phyloP scores from a whole-genome alignment of 2,888 invertebrate species.

The Latrodectus hesperus region DNA sequence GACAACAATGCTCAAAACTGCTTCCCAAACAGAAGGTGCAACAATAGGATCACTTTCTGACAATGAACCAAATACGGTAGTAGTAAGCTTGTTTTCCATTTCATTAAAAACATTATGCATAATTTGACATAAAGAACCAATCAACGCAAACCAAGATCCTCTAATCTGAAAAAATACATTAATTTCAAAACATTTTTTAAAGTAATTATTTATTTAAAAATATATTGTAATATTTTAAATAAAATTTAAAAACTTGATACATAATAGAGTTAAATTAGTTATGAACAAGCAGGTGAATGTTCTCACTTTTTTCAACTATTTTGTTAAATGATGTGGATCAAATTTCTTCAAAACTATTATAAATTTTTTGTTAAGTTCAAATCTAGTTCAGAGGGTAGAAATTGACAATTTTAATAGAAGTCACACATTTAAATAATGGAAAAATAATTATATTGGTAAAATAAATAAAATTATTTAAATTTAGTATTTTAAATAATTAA shows the following conservation, averaged over 20 bases:
- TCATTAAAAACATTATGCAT: constrained; percentile 78
- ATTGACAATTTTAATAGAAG: no score
- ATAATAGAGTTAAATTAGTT: neutral
- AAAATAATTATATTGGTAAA: no score
- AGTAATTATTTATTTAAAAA: constrained; percentile 4
- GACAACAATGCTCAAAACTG: constrained; percentile 80
- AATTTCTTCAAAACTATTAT: no score
- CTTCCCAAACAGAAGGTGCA: constrained; percentile 84
- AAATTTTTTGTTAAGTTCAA: no score
- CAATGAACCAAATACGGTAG: constrained; percentile 80
- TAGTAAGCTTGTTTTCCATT: constrained; percentile 79
- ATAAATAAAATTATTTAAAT: no score
- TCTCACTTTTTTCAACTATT: no score
- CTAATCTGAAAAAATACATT: constrained; percentile 72
- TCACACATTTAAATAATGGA: no score
- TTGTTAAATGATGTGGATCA: no score
- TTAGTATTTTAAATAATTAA: no score
- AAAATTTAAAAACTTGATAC: neutral
- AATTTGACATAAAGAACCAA: constrained; percentile 80
- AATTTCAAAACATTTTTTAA: neutral
- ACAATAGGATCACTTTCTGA: constrained; percentile 83
- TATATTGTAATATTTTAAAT: neutral
- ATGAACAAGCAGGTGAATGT: no score
- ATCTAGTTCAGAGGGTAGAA: no score
- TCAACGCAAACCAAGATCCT: constrained; percentile 82